Evolutionary conservation across 2,888 invertebrate genomes (phyloP), one percentile per base, ranked within the genome.

Genomic region (Amiota minor): DNA sequence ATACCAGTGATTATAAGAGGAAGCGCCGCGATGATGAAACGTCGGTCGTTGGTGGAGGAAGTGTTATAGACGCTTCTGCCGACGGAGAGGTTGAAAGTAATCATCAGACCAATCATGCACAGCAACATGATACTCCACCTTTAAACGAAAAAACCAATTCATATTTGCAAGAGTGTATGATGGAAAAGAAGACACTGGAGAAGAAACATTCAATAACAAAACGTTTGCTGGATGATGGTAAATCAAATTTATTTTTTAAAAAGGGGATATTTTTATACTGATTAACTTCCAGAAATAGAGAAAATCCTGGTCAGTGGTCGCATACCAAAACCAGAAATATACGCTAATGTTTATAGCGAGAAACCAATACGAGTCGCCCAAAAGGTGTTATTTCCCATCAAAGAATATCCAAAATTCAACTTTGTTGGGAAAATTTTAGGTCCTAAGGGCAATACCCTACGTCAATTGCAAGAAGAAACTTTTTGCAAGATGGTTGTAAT

Each of bases 401-500:
- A 88, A 23, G 89, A 89, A 74, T 89, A 89, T 77, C 89, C 89
- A 46, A 89, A 89, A 73, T 97, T 97, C 89, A 98, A 98, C 90
- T 98, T 98, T 91, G 97, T 98, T 76, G 98, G 98, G 2, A 97
- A 97, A 90, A 93, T 98, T 78, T 91, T 98, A 81, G 98, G 98
- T 0, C 97, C 97, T 11, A 97, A 97, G 89, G 98, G 97, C 50
- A 97, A 96, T 90, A 97, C 97, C 0, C 89, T 98, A 85, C 97
- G 97, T 88, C 92, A 97, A 79, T 91, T 98, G 55, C 97, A 98
- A 89, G 97, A 97, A 87, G 97, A 97, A 89, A 97, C 97, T 0
- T 96, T 97, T 93, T 97, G 97, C 88, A 97, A 97, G 91, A 97
- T 98, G 96, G 96, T 97, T 3, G 96, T 98, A 6, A 92, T 98